Evolutionary conservation across 2,113 vertebrate species (phyloP).

Genomic region (Python bivittatus): DNA sequence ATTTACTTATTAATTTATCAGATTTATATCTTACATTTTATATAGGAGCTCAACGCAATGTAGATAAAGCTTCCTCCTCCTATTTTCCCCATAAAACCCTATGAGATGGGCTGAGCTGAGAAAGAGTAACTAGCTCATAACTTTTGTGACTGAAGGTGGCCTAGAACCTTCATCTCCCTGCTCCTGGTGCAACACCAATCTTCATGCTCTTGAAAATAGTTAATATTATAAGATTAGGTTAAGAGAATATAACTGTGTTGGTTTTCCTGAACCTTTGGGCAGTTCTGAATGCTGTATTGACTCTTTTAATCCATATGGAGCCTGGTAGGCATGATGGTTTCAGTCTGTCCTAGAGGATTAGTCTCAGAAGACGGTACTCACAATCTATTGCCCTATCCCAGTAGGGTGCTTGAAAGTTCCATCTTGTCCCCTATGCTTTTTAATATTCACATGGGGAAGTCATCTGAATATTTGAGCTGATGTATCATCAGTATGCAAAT

Average conservation of each 20-base stretch:
- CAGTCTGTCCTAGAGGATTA: not conserved
- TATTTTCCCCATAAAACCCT: not conserved
- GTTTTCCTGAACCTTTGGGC: not conserved
- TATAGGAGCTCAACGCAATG: not conserved
- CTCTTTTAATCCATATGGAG: not conserved
- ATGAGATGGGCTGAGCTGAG: not conserved
- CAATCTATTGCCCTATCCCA: not conserved
- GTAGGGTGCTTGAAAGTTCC: not conserved
- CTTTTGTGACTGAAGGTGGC: not conserved
- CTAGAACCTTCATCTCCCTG: not conserved
- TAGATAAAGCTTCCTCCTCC: not conserved
- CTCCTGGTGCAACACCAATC: not conserved
- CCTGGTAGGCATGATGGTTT: not conserved
- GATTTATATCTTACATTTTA: not conserved
- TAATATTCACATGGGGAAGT: not conserved
- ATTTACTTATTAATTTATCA: not conserved
- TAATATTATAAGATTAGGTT: not conserved
- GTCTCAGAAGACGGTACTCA: not conserved
- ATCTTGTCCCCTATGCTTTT: not conserved
- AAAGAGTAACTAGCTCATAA: not conserved
- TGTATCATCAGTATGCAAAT: not conserved
- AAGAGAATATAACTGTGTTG: not conserved
- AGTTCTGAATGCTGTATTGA: not conserved
- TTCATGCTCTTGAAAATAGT: not conserved
- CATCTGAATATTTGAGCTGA: not conserved